These are phyloP conservation scores for Lasioglossum malachurum DNA, from an alignment of 2,888 invertebrate genomes.

Conservation along the genomic window DNA sequence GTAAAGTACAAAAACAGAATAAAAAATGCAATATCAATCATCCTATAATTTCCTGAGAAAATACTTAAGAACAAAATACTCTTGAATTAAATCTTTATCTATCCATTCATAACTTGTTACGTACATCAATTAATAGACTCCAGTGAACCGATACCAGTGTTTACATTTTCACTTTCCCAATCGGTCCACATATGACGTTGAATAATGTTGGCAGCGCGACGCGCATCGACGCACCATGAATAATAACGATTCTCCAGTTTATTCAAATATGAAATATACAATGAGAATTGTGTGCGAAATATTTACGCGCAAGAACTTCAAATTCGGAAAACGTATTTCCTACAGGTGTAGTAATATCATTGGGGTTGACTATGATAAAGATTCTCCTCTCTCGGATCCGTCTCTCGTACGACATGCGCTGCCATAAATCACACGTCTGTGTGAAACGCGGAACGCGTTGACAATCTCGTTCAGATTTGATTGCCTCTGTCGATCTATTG, in stretches of 20 bases:
- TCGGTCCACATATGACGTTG: not conserved
- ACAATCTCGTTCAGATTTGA: constrained; percentile 1
- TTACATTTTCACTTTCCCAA: not conserved
- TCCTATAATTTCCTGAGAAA: too few relatives aligned
- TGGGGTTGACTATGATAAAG: not conserved
- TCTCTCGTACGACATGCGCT: not conserved
- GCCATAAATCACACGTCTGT: constrained; percentile 19
- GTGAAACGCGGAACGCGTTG: not conserved
- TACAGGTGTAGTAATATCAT: not conserved
- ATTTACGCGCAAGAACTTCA: too few relatives aligned
- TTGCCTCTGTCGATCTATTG: not conserved
- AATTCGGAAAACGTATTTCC: not conserved
- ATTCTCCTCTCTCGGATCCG: not conserved
- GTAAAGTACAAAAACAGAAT: not conserved
- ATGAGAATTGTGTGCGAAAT: not conserved
- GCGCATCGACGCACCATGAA: not conserved
- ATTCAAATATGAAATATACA: not conserved
- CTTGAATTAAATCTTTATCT: too few relatives aligned
- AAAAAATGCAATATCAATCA: too few relatives aligned
- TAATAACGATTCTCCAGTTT: not conserved
- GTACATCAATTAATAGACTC: too few relatives aligned
- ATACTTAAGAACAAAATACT: not conserved
- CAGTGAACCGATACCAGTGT: not conserved
- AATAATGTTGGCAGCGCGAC: not conserved
- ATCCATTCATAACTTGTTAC: too few relatives aligned